Base-by-base conservation (phyloP, 2,797 vertebrate species). In the Sebastes taczanowskii region DNA sequence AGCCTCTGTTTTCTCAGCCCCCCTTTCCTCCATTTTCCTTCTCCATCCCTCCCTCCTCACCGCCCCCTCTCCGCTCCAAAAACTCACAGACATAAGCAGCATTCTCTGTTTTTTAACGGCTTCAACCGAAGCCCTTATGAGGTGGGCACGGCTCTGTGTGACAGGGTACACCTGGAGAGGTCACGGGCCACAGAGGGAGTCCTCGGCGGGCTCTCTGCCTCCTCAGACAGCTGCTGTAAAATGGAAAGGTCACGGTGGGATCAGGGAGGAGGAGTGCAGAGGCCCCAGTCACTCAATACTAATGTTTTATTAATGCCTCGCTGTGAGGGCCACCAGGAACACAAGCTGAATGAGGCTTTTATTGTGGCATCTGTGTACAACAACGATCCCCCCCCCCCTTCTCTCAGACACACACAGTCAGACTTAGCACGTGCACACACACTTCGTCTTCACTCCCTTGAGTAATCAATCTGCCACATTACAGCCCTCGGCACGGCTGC, bases 251-350 rank as follows among this genome's bases (percentile, higher is more conserved):
- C 89, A 80, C 20, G 2, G 34, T 75, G 82, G 86, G 93, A 82
- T 89, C 74, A 76, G 67, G 89, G 66, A 80, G 82, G 87, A 86
- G 90, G 88, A 89, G 81, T 16, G 77, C 83, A 67, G 85, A 85
- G 89, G 80, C 84, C 91, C 84, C 88, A 86, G 86, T 92, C 85
- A 91, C 90, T 95, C 95, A 89, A 92, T 93, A 90, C 94, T 96
- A 94, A 96, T 96, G 95, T 96, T 96, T 96, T 96, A 96, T 96
- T 96, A 96, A 96, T 96, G 95, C 80, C 71, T 87, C 2, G 22
- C 92, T 89, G 92, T 86, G 90, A 95, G 94, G 92, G 91, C 93
- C 92, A 93, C 91, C 84, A 90, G 92, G 92, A 93, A 89, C 88
- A 84, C 90, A 72, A 65, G 79, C 90, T 93, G 91, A 95, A 94